Base-by-base conservation (phyloP, 2,113 vertebrate genomes). In the Indri indri region DNA sequence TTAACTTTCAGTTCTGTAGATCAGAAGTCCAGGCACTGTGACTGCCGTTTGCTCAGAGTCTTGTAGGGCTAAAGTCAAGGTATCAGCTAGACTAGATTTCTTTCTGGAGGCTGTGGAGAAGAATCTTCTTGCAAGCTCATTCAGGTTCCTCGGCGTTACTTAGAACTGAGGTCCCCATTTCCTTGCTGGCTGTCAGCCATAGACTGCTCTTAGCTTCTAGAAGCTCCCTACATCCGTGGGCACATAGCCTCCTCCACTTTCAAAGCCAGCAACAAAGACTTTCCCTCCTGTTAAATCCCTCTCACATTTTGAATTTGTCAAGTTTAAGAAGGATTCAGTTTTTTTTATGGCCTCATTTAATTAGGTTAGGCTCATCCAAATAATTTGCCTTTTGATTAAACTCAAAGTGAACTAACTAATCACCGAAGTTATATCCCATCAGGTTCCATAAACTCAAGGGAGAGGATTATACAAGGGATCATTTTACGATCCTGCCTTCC, bases 61-160 rank as follows among this genome's bases (percentile, higher is more conserved):
- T 66, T 50, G 47, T 0, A 8, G 68, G 14, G 22, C 2, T 5
- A 32, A 71, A 47, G 32, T 34, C 8, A 63, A 42, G 61, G 32
- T 18, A 17, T 50, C 9, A n/a, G 4, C 8, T 4, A 61, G 84
- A 13, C 20, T 70, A 0, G 0, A 27, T 30, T 88, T 12, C 2
- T 88, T 66, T 65, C 61, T 45, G 6, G 17, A 57, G 40, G 1
- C 18, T 57, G 10, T 12, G 1, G 14, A 74, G n/a, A 57, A 30
- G 76, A 73, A 2, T 20, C 47, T 68, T 8, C 61, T 40, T 88
- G n/a, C 40, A 47, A 40, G 34, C n/a, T 50, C 14, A 14, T 30
- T 32, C 22, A 57, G 1, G 4, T 71, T 59, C 37, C 27, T 13
- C 40, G 37, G 57, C 40, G 52, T 57, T 86, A 42, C 5, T 86